phyloP scores from a whole-genome alignment of 1,140 invertebrate genomes.

The Oryctes rhinoceros region DNA sequence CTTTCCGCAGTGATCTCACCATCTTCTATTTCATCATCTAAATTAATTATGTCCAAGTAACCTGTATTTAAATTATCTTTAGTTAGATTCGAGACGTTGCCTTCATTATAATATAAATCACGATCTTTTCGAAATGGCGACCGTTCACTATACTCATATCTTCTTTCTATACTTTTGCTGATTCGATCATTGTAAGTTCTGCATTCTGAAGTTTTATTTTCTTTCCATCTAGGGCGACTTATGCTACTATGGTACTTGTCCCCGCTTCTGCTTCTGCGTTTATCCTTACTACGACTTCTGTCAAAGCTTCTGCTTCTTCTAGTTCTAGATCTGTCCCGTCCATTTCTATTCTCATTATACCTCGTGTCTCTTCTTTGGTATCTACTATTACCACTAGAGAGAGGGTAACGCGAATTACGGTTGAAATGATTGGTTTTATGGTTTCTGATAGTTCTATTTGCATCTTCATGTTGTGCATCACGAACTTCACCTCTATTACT shows the following conservation, averaged over 20 bases:
- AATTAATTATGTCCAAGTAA: background rate
- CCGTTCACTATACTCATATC: background rate
- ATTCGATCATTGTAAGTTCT: background rate
- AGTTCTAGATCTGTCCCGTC: background rate
- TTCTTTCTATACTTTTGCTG: background rate
- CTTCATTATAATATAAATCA: background rate
- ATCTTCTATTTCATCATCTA: conserved; percentile 5
- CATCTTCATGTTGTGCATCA: background rate
- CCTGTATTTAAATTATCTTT: background rate
- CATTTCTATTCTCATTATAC: background rate
- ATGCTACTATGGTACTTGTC: background rate
- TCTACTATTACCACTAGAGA: background rate
- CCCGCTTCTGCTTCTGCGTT: background rate
- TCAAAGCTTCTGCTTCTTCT: background rate
- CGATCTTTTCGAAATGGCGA: background rate
- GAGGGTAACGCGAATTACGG: background rate
- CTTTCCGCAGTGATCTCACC: conserved; percentile 5
- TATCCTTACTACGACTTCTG: background rate
- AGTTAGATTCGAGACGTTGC: background rate
- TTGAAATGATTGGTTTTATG: background rate
- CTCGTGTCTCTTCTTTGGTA: background rate
- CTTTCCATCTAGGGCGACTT: background rate
- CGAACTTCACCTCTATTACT: background rate
- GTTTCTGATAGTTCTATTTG: background rate
- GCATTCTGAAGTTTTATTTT: background rate